Evolutionary conservation across 2,888 invertebrate genomes (phyloP), one percentile per base, ranked within the genome.

Genomic region (Phaedon cochleariae): DNA sequence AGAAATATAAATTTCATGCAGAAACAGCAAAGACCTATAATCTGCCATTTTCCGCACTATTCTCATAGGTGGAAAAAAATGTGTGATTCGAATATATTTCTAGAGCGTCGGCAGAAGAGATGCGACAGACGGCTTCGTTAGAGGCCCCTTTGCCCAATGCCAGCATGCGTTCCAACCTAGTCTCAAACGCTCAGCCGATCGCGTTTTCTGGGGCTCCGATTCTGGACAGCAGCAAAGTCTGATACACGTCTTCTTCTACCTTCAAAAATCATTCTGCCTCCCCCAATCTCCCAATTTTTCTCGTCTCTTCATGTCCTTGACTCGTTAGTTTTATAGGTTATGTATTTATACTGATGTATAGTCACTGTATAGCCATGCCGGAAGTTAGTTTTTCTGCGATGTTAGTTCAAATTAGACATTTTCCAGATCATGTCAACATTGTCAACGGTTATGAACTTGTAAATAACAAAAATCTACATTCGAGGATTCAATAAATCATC

Each of bases 131-230:
- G 79, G 90, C 90, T 45, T 81, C 80, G 59, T 83, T 81, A 62
- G 73, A 70, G 53, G 62, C 69, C 65, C 73, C 79, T 70, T 72
- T 75, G 66, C 74, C 83, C 69, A 84, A 87, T 73, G 84, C 88
- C 68, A 89, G 87, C 75, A 90, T 91, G 84, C 89, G 89, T 77
- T 90, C 92, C 77, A 90, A 88, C 79, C 90, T 94, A 80, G 92
- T 94, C 77, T 88, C 90, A 80, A 92, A 93, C 86, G 93, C 92
- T 80, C 92, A 92, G 84, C 93, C 94, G 49, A 88, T 92, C 83
- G 90, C 90, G 84, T 89, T 91, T 83, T 90, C 91, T 73, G 89
- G 88, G 76, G 86, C 87, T 80, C 92, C 93, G 71, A 81, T 85
- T 66, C 87, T 85, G 72, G 89, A 89, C 78, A 90, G 90, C 80